Evolutionary conservation across 2,113 vertebrate species (phyloP).

Genomic region (Aviceda subcristata): DNA sequence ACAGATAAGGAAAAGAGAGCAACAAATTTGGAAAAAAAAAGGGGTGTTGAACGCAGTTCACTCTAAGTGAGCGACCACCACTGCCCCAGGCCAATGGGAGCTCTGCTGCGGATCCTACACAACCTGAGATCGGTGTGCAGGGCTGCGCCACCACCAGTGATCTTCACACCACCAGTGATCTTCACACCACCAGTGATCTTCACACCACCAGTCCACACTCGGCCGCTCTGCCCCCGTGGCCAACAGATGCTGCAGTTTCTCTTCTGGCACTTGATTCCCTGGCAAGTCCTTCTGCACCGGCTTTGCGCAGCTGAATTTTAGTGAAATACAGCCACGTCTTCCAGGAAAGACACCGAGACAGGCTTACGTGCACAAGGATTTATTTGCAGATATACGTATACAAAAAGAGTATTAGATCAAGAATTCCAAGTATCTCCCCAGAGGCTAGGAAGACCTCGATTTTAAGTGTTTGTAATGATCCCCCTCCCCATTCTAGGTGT

Average conservation of each 20-base stretch:
- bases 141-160: not conserved
- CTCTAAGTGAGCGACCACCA: no score
- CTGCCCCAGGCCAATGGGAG: not conserved
- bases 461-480: not conserved
- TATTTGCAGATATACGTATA: not conserved
- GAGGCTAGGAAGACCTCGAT: not conserved
- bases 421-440: not conserved
- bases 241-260: not conserved
- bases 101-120: not conserved
- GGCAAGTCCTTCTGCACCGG: not conserved
- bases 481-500: not conserved
- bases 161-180: not conserved
- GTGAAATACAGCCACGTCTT: not conserved
- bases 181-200: not conserved
- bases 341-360: fast-evolving
- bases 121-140: no score
- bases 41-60: not conserved
- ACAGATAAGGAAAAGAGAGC: not conserved
- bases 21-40: not conserved
- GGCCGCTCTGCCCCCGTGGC: not conserved
- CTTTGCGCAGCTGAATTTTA: not conserved
- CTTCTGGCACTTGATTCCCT: not conserved
- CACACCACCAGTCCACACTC: not conserved
- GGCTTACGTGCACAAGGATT: not conserved
- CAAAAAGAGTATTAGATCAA: not conserved